Conservation (phyloP, 2,797 vertebrate genomes). For the Anisognathus igniventris region DNA sequence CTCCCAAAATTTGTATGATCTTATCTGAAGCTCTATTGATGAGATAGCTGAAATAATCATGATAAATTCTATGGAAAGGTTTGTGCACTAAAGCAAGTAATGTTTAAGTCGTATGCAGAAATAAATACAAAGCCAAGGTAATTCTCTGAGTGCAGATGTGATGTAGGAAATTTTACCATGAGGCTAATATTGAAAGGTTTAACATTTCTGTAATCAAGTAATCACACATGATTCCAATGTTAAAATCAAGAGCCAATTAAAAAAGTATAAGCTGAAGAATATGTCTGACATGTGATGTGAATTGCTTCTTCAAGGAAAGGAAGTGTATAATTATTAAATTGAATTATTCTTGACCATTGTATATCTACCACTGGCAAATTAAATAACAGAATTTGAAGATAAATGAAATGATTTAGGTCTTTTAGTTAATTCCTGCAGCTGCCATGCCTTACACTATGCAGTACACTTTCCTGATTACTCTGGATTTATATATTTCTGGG, state of each 20-base stretch:
- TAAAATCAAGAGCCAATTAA: neutral
- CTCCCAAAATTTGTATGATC: neutral
- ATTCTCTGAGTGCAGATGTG: neutral
- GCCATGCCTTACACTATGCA: neutral
- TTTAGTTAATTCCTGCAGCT: neutral
- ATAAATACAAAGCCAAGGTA: neutral
- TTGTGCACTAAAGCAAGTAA: neutral
- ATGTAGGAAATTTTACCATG: neutral
- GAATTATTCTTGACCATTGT: neutral
- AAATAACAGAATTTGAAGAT: neutral
- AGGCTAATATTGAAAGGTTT: neutral
- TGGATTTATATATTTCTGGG: neutral
- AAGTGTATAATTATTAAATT: neutral
- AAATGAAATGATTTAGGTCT: neutral
- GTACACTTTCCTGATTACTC: neutral
- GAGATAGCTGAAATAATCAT: neutral
- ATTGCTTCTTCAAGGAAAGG: neutral
- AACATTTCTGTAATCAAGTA: neutral
- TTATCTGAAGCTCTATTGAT: neutral
- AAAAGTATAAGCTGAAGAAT: neutral
- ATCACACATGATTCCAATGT: neutral
- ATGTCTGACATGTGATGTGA: neutral
- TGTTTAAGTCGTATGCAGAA: accelerated
- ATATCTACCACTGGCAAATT: neutral
- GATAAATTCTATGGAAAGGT: neutral